Percentiles rank a stretch among this genome's conserved stretches.
These are phyloP conservation scores for Chlorospingus semifuscus DNA, from an alignment of 2,797 vertebrate species.

Conservation along the genomic window DNA sequence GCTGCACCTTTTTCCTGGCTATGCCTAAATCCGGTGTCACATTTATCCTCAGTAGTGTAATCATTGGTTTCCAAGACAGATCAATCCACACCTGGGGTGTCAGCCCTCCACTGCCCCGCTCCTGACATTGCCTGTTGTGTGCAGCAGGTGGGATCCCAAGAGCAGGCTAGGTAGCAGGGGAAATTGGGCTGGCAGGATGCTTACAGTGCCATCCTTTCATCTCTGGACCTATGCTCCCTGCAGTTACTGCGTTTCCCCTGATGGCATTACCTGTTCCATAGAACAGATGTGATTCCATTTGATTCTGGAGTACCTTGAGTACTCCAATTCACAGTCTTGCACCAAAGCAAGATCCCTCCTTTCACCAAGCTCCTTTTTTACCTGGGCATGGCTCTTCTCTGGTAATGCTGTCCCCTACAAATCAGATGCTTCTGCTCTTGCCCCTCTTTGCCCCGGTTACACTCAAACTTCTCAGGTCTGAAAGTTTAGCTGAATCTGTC, in stretches of 20 bases:
- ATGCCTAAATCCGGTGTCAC: background rate
- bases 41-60: background rate
- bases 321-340: background rate
- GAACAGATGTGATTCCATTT: background rate
- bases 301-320: background rate
- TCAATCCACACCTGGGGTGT: background rate
- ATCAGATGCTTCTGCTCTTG: background rate
- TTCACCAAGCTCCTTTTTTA: background rate
- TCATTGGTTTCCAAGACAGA: background rate
- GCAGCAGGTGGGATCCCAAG: background rate
- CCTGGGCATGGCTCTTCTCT: background rate
- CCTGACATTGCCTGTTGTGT: background rate
- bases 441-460: background rate
- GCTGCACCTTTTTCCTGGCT: background rate
- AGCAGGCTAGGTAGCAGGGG: background rate
- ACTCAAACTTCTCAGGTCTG: background rate
- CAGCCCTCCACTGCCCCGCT: background rate
- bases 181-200: background rate
- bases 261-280: background rate
- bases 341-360: background rate
- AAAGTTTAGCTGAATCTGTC: background rate
- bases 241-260: background rate
- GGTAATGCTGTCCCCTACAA: background rate
- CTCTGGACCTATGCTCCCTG: background rate
- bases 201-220: fast-evolving